Evolutionary conservation across 2,113 vertebrate species (phyloP), one percentile per base, ranked within the genome.

Genomic region (Bettongia penicillata): DNA sequence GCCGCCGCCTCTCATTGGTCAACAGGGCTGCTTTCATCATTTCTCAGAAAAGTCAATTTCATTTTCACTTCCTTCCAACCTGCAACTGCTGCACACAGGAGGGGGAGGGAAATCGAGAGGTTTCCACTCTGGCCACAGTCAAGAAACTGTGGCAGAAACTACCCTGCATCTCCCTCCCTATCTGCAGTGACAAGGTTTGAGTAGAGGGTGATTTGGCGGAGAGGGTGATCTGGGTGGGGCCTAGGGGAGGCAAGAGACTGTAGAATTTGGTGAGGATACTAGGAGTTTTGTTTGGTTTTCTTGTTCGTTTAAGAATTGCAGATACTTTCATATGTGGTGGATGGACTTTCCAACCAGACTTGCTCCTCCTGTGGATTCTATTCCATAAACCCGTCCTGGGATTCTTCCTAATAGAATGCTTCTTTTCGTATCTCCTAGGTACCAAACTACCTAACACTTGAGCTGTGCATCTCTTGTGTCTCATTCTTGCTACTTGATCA

Each of bases 1-100:
- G 96, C 96, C 95, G 97, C 96, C 52, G 96, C 97, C 31, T 97
- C 11, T 98, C 96, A 98, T 98, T 98, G 98, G 98, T 97, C 9
- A 95, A 53, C 96, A 11, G 55, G 43, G 95, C 94, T 5, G 98
- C 98, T 97, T 94, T 96, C 98, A 97, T 98, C 97, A 97, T 97
- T 98, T 98, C 98, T 98, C 97, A 93, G 97, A 98, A 98, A 98
- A 98, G 97, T 98, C 97, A 96, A 99, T 99, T 99, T 99, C 99
- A 99, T 99, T 99, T 99, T 99, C 99, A 98, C 99, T 99, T 99
- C 99, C 99, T 98, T 97, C 91, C 97, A 95, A 95, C 97, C 94
- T 97, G 97, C 98, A 92, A 96, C 95, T 3, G 97, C 43, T 16
- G 10, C 24, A 8, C 10, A n/a, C 23, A 9, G 7, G 61, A 68